A percentile compares a stretch with the other conserved stretches of the same genome.
These are phyloP conservation scores for Toxonevra muliebris DNA, from an alignment of 2,888 invertebrate species.

Conservation along the genomic window DNA sequence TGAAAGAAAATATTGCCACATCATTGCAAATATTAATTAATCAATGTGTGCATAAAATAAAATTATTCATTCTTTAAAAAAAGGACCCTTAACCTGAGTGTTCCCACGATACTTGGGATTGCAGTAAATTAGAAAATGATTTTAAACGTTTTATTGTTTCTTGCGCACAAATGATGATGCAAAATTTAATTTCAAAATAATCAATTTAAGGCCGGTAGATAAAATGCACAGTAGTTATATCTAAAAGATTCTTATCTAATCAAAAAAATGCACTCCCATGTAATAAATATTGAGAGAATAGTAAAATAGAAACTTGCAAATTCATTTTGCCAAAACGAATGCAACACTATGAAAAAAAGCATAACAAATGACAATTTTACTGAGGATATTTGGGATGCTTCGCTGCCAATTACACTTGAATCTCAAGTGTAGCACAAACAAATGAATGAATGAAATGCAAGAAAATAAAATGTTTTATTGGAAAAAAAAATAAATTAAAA, in stretches of 20 bases:
- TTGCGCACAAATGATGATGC: constrained; percentile 34
- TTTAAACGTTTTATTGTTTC: neutral
- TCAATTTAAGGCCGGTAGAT: constrained; percentile 11
- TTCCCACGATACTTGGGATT: constrained; percentile 48
- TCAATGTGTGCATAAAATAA: constrained; percentile 37
- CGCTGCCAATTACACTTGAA: neutral
- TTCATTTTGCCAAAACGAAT: constrained; percentile 24
- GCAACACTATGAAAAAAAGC: constrained; percentile 8
- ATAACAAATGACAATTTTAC: constrained; percentile 8
- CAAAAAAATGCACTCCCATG: too few relatives aligned
- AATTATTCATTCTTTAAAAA: neutral
- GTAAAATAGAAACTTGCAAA: constrained; percentile 1
- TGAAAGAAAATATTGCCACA: constrained; percentile 31
- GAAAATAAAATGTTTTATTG: too few relatives aligned
- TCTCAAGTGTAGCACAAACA: constrained; percentile 20
- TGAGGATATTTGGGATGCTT: neutral
- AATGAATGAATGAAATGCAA: constrained; percentile 29
- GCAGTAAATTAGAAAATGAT: constrained; percentile 13
- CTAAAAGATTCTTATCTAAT: neutral
- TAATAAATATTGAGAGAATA: neutral
- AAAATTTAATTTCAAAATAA: constrained; percentile 34
- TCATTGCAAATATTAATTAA: constrained; percentile 48
- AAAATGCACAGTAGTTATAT: neutral
- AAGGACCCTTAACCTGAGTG: neutral
- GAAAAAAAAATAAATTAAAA: too few relatives aligned